These are phyloP conservation scores for Sinohyriopsis cumingii DNA, from an alignment of 2,888 invertebrate species.

Conservation along the genomic window DNA sequence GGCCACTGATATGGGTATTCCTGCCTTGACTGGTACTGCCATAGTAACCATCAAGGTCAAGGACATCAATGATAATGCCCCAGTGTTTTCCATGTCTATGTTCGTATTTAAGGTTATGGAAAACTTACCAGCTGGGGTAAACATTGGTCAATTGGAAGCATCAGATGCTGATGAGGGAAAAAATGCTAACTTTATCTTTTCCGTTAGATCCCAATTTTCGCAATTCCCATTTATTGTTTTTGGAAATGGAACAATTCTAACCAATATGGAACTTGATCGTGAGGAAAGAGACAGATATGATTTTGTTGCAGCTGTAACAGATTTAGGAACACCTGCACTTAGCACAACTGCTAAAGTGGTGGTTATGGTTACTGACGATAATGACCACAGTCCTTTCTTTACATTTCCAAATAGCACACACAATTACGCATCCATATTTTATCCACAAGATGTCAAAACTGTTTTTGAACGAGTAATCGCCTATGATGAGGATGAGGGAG, in stretches of 20 bases:
- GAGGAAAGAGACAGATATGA: constrained; percentile 48
- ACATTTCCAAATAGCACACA: constrained; percentile 56
- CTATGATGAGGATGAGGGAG: constrained; percentile 43
- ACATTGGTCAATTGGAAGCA: constrained; percentile 36
- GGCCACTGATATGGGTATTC: constrained; percentile 42
- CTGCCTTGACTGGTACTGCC: constrained; percentile 42
- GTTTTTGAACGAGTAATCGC: constrained; percentile 37
- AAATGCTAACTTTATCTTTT: constrained; percentile 46
- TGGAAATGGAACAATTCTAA: constrained; percentile 45
- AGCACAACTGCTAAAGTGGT: constrained; percentile 46
- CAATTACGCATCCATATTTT: constrained; percentile 35
- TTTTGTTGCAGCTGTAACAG: constrained; percentile 47
- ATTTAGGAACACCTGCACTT: constrained; percentile 44
- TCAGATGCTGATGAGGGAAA: constrained; percentile 45
- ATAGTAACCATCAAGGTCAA: constrained; percentile 33
- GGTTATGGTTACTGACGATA: constrained; percentile 49
- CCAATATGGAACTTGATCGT: constrained; percentile 48
- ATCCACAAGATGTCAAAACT: constrained; percentile 29
- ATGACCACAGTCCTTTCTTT: constrained; percentile 57
- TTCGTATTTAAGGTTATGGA: constrained; percentile 33
- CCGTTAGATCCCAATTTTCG: constrained; percentile 30
- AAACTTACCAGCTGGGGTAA: constrained; percentile 28
- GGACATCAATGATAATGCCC: constrained; percentile 44
- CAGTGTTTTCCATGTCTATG: constrained; percentile 34
- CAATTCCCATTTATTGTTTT: constrained; percentile 50